phyloP scores from a whole-genome alignment of 2,888 invertebrate genomes.

The Thyatira batis region DNA sequence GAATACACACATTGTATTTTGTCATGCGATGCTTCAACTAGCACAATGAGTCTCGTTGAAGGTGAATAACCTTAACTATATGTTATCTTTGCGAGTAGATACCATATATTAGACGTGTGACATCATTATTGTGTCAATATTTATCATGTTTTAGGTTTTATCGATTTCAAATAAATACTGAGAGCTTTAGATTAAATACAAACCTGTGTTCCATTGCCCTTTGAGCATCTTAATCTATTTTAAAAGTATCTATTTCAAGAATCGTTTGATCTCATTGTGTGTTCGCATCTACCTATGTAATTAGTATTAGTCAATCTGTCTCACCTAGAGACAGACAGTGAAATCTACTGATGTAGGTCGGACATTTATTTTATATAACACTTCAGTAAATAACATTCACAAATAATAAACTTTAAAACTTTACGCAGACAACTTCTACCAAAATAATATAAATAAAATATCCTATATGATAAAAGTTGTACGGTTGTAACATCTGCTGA shows the following conservation, averaged over 20 bases:
- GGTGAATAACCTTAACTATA: slow-evolving; percentile 64
- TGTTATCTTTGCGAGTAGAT: slow-evolving; percentile 68
- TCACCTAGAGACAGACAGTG: too few species aligned
- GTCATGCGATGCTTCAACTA: slow-evolving; percentile 60
- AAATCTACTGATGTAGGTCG: too few species aligned
- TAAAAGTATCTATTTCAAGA: not conserved
- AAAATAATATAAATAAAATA: not conserved
- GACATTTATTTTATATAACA: too few species aligned
- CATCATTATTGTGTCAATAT: slow-evolving; percentile 67
- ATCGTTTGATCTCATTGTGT: not conserved
- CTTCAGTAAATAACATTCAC: too few species aligned
- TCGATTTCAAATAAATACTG: slow-evolving; percentile 25
- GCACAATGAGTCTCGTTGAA: slow-evolving; percentile 48
- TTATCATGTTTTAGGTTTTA: slow-evolving; percentile 42
- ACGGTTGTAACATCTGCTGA: slow-evolving; percentile 7
- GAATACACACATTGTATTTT: slow-evolving; percentile 57
- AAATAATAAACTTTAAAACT: too few species aligned
- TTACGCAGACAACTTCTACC: too few species aligned
- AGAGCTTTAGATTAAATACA: not conserved
- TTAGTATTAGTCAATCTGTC: too few species aligned
- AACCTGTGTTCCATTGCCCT: not conserved
- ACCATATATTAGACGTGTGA: slow-evolving; percentile 70
- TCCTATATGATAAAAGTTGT: slow-evolving; percentile 14
- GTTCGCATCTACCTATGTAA: not conserved
- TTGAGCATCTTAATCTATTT: not conserved